Evolutionary conservation across 2,888 invertebrate species (phyloP).

Genomic region (Myopa tessellatipennis): DNA sequence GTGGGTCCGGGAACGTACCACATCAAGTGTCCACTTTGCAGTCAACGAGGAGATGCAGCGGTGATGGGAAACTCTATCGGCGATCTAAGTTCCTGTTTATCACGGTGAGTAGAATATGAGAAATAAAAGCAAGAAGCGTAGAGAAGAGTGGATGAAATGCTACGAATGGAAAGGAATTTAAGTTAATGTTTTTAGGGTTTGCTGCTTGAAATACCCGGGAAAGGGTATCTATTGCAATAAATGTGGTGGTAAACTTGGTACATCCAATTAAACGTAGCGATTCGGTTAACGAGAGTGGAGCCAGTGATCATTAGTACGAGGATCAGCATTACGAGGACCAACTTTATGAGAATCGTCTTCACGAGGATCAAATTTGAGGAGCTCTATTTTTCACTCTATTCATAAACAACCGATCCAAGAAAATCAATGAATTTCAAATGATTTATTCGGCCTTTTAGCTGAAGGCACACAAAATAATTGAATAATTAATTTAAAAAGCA

Average conservation of each 20-base stretch:
- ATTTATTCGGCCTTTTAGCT: too few relatives aligned
- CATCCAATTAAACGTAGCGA: constrained; percentile 35
- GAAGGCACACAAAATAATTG: too few relatives aligned
- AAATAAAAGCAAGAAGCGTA: background rate
- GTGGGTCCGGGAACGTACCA: constrained; percentile 63
- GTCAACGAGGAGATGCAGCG: constrained; percentile 59
- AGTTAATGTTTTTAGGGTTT: constrained; percentile 53
- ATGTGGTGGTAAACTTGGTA: constrained; percentile 61
- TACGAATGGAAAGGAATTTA: too few relatives aligned
- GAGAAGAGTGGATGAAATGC: too few relatives aligned
- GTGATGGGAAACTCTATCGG: constrained; percentile 59
- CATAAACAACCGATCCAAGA: too few relatives aligned
- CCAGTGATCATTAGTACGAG: too few relatives aligned
- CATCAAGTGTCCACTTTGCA: constrained; percentile 62
- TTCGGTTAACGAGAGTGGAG: background rate
- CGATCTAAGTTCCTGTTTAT: constrained; percentile 59
- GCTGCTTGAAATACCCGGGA: constrained; percentile 54
- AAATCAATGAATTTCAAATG: too few relatives aligned
- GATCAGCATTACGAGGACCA: too few relatives aligned
- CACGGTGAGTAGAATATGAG: constrained; percentile 53
- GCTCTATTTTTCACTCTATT: too few relatives aligned
- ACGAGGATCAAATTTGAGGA: too few relatives aligned
- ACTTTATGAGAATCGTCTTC: too few relatives aligned
- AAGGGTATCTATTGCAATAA: constrained; percentile 60
- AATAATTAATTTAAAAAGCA: too few relatives aligned